Percentiles rank a stretch among this genome's conserved stretches.
phyloP scores from a whole-genome alignment of 37 sponge, comb jelly and placozoan genomes.

The Petrosia ficiformis region DNA sequence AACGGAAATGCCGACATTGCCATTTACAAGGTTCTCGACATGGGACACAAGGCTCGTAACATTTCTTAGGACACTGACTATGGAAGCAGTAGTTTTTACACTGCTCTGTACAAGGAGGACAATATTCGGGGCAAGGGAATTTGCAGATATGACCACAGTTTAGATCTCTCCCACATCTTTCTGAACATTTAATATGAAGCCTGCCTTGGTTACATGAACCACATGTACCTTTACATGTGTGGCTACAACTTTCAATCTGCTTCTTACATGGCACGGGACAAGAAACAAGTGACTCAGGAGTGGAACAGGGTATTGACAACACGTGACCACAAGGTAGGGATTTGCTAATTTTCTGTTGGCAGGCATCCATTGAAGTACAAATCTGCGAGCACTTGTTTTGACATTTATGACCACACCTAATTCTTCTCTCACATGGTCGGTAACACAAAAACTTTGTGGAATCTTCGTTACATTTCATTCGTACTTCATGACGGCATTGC shows the following conservation, averaged over 20 bases:
- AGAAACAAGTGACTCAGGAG: not conserved
- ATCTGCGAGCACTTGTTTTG: conserved; percentile 54
- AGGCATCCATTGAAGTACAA: conserved; percentile 22
- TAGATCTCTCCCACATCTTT: conserved; percentile 65
- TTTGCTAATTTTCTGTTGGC: conserved; percentile 19
- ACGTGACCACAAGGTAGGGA: conserved; percentile 66
- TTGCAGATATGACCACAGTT: conserved; percentile 80
- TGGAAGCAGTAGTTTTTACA: conserved; percentile 79
- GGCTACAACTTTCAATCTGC: conserved; percentile 61
- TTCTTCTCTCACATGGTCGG: conserved; percentile 39
- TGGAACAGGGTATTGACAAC: conserved; percentile 22
- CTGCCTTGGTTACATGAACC: conserved; percentile 63
- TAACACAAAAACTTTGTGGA: conserved; percentile 28
- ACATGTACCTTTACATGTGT: conserved; percentile 75
- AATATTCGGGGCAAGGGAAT: conserved; percentile 57
- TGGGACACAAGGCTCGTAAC: conserved; percentile 67
- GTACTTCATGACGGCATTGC: conserved; percentile 48
- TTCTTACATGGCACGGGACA: conserved; percentile 43
- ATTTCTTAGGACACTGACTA: conserved; percentile 66
- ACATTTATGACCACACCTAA: conserved; percentile 81
- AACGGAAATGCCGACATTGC: conserved; percentile 69
- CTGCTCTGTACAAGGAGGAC: conserved; percentile 64
- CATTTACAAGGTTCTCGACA: conserved; percentile 82
- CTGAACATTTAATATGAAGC: conserved; percentile 59
- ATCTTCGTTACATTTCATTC: conserved; percentile 27